Percentiles rank a stretch among this genome's conserved stretches.
phyloP scores from a whole-genome alignment of 2,113 vertebrate species.

The Pelusios castaneus region DNA sequence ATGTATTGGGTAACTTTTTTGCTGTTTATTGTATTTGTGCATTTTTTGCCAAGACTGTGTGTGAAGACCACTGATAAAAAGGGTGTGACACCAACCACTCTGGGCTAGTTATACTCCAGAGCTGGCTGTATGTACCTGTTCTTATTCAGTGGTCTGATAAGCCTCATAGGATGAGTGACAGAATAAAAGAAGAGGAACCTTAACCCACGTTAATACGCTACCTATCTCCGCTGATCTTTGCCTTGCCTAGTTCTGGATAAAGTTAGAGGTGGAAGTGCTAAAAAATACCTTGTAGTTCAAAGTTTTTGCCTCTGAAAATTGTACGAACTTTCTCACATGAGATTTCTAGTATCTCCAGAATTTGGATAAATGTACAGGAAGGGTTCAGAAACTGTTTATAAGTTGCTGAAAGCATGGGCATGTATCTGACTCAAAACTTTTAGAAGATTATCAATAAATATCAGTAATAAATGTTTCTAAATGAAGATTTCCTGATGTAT shows the following conservation, averaged over 20 bases:
- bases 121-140: background rate
- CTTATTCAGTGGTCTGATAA: background rate
- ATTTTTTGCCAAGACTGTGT: background rate
- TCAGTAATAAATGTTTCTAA: background rate
- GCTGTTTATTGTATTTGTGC: background rate
- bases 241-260: background rate
- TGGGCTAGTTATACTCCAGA: background rate
- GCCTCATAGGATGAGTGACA: background rate
- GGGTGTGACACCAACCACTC: background rate
- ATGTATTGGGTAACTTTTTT: background rate
- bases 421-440: background rate
- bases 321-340: background rate
- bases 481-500: background rate
- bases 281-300: background rate
- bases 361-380: background rate
- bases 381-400: background rate
- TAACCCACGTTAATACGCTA: background rate
- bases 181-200: background rate
- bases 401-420: background rate
- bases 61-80: background rate
- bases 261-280: background rate
- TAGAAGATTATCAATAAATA: background rate
- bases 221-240: background rate
- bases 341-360: background rate
- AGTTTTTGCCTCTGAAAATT: background rate